These are phyloP conservation scores for Prochilodus magdalenae DNA, from an alignment of 2,113 vertebrate genomes.

Conservation along the genomic window DNA sequence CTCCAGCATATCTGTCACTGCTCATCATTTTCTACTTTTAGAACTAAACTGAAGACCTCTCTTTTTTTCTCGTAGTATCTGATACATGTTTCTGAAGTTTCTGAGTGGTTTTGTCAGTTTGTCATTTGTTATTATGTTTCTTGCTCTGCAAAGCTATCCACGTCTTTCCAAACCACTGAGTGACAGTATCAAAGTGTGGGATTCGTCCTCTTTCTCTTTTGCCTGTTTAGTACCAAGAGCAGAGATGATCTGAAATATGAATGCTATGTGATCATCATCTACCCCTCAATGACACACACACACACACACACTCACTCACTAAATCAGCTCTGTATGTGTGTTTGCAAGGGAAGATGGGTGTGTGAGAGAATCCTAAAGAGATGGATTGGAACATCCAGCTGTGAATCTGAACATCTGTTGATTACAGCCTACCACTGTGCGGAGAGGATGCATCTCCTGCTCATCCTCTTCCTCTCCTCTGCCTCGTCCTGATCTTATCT, in stretches of 20 bases:
- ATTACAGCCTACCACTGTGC: neutral
- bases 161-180: neutral
- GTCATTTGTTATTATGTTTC: neutral
- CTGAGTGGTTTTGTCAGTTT: neutral
- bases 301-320: neutral
- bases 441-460: neutral
- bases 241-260: neutral
- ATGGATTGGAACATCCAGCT: constrained; percentile 18
- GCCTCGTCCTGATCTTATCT: neutral
- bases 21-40: neutral
- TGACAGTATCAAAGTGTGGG: neutral
- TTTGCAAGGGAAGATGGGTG: neutral
- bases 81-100: neutral
- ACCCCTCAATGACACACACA: neutral
- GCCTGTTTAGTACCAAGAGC: constrained; percentile 3
- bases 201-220: constrained; percentile 10
- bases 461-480: neutral
- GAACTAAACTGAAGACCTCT: neutral
- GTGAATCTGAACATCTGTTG: constrained; percentile 1
- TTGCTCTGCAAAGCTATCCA: neutral
- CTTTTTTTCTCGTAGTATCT: neutral
- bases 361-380: constrained; percentile 2
- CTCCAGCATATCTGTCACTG: neutral
- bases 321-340: neutral
- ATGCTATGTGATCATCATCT: neutral